Conservation (phyloP, 1,140 invertebrate genomes). For the Pachypsylla venusta region DNA sequence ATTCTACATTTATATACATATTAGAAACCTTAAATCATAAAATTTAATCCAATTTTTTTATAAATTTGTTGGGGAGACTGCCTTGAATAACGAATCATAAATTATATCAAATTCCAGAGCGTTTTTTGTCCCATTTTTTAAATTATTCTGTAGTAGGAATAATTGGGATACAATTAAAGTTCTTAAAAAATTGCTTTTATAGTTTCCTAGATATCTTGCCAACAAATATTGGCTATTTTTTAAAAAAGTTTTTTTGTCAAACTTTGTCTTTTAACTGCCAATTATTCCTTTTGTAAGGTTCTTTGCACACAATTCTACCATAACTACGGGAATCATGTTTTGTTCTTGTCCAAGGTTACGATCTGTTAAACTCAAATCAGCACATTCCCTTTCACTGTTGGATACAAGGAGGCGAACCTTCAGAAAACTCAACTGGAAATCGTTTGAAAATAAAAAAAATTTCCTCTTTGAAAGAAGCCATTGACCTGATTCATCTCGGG, state of each 20-base stretch:
- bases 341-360: background rate
- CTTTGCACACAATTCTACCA: no score
- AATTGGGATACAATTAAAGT: background rate
- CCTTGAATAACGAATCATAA: no score
- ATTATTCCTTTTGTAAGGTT: background rate
- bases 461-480: background rate
- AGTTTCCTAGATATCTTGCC: background rate
- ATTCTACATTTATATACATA: no score
- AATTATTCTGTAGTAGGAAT: no score
- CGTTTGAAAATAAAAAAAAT: constrained; percentile 11
- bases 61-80: no score
- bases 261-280: background rate
- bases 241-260: background rate
- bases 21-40: no score
- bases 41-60: no score
- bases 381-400: background rate
- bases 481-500: background rate
- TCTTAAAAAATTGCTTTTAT: background rate
- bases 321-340: no score
- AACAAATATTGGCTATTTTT: background rate
- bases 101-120: no score
- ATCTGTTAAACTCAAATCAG: background rate
- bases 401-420: background rate
- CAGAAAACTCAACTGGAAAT: background rate
- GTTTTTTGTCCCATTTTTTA: no score